phyloP scores from a whole-genome alignment of 2,888 invertebrate species.

The Margaritifera margaritifera region DNA sequence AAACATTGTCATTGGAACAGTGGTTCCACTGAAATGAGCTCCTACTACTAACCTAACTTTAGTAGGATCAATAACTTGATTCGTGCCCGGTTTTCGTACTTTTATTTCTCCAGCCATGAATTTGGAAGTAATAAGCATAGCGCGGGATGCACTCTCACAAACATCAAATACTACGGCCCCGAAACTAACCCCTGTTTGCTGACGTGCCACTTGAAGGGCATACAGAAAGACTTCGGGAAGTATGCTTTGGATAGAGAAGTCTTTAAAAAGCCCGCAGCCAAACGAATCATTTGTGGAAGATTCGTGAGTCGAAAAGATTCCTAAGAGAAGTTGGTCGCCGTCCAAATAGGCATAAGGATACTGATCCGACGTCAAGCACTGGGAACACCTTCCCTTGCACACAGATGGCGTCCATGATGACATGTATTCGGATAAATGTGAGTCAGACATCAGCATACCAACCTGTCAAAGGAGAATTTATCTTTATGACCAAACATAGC shows the following conservation, averaged over 20 bases:
- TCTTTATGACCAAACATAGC: too few relatives aligned
- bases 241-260: constrained; percentile 43
- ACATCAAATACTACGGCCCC: constrained; percentile 57
- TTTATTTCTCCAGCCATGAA: constrained; percentile 26
- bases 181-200: constrained; percentile 38
- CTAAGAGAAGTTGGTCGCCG: constrained; percentile 44
- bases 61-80: constrained; percentile 16
- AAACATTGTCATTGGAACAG: constrained; percentile 45
- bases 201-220: constrained; percentile 29
- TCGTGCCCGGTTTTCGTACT: background rate
- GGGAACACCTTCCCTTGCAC: too few relatives aligned
- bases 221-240: constrained; percentile 50
- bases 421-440: too few relatives aligned
- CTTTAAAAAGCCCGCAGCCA: constrained; percentile 40
- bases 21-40: constrained; percentile 71
- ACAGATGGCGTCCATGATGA: too few relatives aligned
- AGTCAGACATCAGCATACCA: too few relatives aligned
- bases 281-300: constrained; percentile 26
- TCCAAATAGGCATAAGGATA: constrained; percentile 26
- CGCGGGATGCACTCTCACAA: constrained; percentile 46
- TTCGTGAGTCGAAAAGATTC: constrained; percentile 49
- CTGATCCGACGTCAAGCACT: too few relatives aligned
- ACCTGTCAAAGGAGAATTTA: too few relatives aligned
- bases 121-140: constrained; percentile 19
- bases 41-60: constrained; percentile 74